Conservation (phyloP, 53 echinoderm and acorn worm species). For the Paelopatides confundens region DNA sequence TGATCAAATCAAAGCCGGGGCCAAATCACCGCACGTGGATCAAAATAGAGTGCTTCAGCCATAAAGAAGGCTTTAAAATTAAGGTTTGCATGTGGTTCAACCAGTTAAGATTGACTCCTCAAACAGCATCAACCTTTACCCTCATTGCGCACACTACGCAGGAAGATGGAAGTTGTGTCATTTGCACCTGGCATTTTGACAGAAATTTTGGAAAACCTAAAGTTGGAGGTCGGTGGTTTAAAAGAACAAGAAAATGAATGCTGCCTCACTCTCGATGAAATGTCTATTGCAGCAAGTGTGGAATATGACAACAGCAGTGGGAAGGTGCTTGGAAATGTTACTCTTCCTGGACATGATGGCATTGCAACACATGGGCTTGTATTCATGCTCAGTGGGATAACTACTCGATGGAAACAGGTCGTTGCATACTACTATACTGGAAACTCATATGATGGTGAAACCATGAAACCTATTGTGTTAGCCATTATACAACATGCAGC, state of each 20-base stretch:
- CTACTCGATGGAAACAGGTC: conserved; percentile 58
- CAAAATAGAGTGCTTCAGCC: conserved; percentile 37
- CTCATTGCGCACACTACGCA: conserved; percentile 55
- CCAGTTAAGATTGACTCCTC: conserved; percentile 41
- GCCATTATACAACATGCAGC: neutral
- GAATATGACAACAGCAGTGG: conserved; percentile 68
- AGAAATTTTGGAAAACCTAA: conserved; percentile 61
- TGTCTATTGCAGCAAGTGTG: conserved; percentile 72
- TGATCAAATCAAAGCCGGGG: conserved; percentile 5
- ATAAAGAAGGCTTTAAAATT: conserved; percentile 52
- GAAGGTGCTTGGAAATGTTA: conserved; percentile 33
- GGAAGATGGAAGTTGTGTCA: conserved; percentile 30
- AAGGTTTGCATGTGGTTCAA: conserved; percentile 45
- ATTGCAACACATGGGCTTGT: conserved; percentile 42
- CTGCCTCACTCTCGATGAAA: conserved; percentile 80
- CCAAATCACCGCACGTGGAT: neutral
- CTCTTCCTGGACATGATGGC: conserved; percentile 35
- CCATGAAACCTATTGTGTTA: conserved; percentile 1
- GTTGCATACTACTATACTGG: conserved; percentile 39
- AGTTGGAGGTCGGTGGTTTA: conserved; percentile 25
- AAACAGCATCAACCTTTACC: conserved; percentile 45
- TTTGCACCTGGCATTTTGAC: conserved; percentile 62
- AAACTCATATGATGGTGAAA: conserved; percentile 1
- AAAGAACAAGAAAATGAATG: conserved; percentile 65
- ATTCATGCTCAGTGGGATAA: conserved; percentile 49